Base-by-base conservation (phyloP, 2,888 invertebrate species). In the Sipha maydis region DNA sequence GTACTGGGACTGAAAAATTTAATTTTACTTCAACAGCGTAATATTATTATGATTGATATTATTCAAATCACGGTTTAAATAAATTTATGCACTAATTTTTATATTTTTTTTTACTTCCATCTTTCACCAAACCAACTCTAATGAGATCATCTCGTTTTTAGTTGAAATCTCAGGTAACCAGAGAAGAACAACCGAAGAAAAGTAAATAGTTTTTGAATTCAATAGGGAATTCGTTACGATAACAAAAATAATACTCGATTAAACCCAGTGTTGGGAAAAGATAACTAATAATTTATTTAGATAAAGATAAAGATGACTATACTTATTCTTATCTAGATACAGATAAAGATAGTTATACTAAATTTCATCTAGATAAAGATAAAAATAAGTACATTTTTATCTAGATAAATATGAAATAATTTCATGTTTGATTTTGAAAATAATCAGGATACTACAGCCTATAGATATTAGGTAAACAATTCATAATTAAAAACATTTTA, bases 11-110 rank as follows among this genome's bases (percentile, higher is more conserved):
- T 69, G n/a, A n/a, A 78, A 85, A 75, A 67, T 76, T 75, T 56
- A 48, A 69, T 71, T 79, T 56, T 54, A 38, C 71, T 21, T 48
- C 78, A 85, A 69, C 78, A 28, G 4, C 31, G 56, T 84, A 85
- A 82, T 28, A 75, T 41, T 75, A 75, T 80, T 88, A 88, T n/a
- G n/a, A n/a, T n/a, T n/a, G n/a, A n/a, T n/a, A n/a, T 88, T 82
- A 88, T 88, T 88, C 86, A 88, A 88, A 88, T 88, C 86, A 80
- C 80, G 67, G n/a, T 17, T 34, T 17, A 48, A 61, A 79, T 75
- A 48, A 77, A 85, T 69, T 21, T 67, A 34, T 28, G 48, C 31
- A 54, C 21, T 56, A 75, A 85, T 61, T 61, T 61, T 61, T 21
- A 21, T 61, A 9, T 48, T 9, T 48, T 38, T 21, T 28, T 69